Base-by-base conservation (phyloP, 2,797 vertebrate species). In the Delichon dasypus region DNA sequence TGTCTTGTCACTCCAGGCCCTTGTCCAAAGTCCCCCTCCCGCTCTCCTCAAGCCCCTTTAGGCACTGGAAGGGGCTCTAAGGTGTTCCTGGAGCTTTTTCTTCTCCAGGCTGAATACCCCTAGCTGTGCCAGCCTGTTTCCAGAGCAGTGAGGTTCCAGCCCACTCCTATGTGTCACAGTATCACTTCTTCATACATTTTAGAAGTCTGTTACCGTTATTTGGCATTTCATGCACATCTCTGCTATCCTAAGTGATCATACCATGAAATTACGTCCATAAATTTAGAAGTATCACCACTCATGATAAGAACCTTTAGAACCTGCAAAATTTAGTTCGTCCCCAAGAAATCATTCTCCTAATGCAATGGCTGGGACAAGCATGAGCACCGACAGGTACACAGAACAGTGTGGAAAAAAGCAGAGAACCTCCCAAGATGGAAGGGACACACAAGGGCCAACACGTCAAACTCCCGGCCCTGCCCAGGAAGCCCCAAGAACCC, bases 351-450 rank as follows among this genome's bases (percentile, higher is more conserved):
- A 26, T 70, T 51, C 36, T 60, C 30, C 64, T 20, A 60, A 53
- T 5, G 11, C 9, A 62, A 22, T 0, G 21, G 51, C 27, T 40
- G 57, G 29, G 30, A 36, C 51, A 58, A 30, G 6, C 27, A 82
- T 10, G 60, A 81, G 73, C 68, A 88, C 23, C n/a, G 82, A 64
- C 44, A 78, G 13, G 30, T 53, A 77, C 13, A 44, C 44, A 67
- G 55, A 60, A 60, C 2, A 1, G 36, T 11, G 9, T 5, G 65
- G 50, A 9, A 47, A 38, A 50, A 64, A 32, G 0, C 48, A 36
- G 22, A 36, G 25, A 44, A 65, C 32, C 17, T 58, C 21, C n/a
- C 0, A 3, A 20, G 34, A 0, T 17, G 26, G 21, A 47, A 65
- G 34, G n/a, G 34, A 60, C 45, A n/a, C 51, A 27, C 25, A 36